Conservation (phyloP, 2,113 vertebrate species). For the Sceloporus undulatus region DNA sequence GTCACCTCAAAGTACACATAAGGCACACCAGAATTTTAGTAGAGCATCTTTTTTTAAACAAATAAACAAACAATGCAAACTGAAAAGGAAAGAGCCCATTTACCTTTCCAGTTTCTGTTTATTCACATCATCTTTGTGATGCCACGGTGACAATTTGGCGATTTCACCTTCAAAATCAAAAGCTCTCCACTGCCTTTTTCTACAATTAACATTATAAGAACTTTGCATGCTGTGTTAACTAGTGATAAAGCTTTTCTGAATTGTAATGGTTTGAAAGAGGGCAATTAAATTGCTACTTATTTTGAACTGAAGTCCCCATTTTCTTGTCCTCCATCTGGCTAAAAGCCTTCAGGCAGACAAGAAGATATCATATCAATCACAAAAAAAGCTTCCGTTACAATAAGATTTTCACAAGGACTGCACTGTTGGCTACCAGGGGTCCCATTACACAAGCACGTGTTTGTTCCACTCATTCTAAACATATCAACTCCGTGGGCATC, state of each 20-base stretch:
- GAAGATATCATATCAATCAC: slow-evolving; percentile 40
- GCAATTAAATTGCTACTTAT: slow-evolving; percentile 49
- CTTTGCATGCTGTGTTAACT: slow-evolving; percentile 52
- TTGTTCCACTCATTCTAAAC: slow-evolving; percentile 34
- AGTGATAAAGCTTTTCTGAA: slow-evolving; percentile 51
- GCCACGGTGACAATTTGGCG: background rate
- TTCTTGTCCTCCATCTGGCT: slow-evolving; percentile 57
- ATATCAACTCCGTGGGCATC: slow-evolving; percentile 43
- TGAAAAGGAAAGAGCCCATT: background rate
- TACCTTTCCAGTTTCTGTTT: background rate
- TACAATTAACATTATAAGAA: slow-evolving; percentile 59
- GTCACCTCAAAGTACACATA: too few relatives aligned
- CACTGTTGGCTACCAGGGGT: slow-evolving; percentile 21
- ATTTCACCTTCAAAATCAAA: slow-evolving; percentile 53
- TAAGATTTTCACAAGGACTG: slow-evolving; percentile 41
- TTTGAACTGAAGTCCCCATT: slow-evolving; percentile 50
- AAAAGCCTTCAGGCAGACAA: slow-evolving; percentile 49
- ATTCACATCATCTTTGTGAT: background rate
- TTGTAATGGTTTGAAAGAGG: slow-evolving; percentile 46
- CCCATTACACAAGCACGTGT: slow-evolving; percentile 51
- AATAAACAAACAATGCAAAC: background rate
- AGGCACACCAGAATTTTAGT: too few relatives aligned
- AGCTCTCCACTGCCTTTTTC: slow-evolving; percentile 37
- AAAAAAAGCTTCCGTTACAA: slow-evolving; percentile 40
- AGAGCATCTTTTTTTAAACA: too few relatives aligned